Evolutionary conservation across 2,888 invertebrate species (phyloP).

Genomic region (Drosophila atripex): DNA sequence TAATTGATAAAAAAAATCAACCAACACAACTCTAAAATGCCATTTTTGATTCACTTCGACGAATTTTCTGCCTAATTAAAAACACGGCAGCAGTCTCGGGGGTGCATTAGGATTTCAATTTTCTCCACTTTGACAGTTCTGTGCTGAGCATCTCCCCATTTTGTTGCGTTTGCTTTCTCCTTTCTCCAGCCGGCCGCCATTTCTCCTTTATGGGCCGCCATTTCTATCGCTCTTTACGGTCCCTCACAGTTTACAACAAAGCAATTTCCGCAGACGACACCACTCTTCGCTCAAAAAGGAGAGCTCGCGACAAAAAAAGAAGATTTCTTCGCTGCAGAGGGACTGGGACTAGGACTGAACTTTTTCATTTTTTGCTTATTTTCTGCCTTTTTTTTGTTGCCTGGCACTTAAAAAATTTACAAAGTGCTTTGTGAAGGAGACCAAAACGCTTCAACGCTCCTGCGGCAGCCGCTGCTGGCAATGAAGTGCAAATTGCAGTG

Average conservation of each 20-base stretch:
- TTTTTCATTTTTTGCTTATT: neutral
- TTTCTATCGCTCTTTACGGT: constrained; percentile 55
- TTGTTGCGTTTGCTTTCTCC: constrained; percentile 6
- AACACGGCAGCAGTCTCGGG: constrained; percentile 4
- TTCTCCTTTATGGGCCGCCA: constrained; percentile 41
- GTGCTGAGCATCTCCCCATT: constrained; percentile 11
- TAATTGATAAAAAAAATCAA: constrained; percentile 29
- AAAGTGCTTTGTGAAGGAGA: constrained; percentile 70
- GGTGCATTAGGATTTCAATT: constrained; percentile 16
- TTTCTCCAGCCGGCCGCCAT: constrained; percentile 18
- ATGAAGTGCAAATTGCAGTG: constrained; percentile 78
- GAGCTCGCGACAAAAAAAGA: constrained; percentile 12
- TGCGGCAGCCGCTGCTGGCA: constrained; percentile 55
- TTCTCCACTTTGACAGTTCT: constrained; percentile 30
- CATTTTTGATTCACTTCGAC: constrained; percentile 31
- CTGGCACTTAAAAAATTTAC: constrained; percentile 73
- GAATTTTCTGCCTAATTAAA: constrained; percentile 38
- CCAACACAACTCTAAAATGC: neutral
- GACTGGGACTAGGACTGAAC: constrained; percentile 10
- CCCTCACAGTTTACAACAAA: constrained; percentile 54
- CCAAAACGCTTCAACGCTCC: constrained; percentile 53
- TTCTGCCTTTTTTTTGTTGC: constrained; percentile 43
- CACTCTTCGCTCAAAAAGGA: constrained; percentile 28
- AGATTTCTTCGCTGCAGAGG: constrained; percentile 7
- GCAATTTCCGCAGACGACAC: constrained; percentile 54